Evolutionary conservation across 2,113 vertebrate genomes (phyloP), one percentile per base, ranked within the genome.

Genomic region (Muntiacus muntjak): DNA sequence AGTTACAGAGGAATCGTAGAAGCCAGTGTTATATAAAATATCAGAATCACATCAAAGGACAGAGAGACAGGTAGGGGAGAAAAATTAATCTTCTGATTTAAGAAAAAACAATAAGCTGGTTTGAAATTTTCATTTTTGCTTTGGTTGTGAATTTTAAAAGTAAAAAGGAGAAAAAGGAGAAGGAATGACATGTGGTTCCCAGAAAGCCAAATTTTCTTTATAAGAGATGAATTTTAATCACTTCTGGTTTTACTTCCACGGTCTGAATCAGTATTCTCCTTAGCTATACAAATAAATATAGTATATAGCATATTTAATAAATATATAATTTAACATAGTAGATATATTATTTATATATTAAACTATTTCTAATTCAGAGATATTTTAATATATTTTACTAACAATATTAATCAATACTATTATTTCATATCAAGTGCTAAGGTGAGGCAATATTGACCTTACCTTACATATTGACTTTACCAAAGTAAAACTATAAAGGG

Each of bases 21-120:
- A 94, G 60, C 89, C 93, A 78, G 23, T 82, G 60, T 95, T 91
- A 36, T 30, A 91, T 43, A 94, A 94, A 95, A 91, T 95, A 88
- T 36, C 62, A 82, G 76, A 91, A 95, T 54, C 25, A 7, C 13
- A 91, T 93, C 86, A 84, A 81, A 91, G 55, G 60, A 94, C 30
- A 94, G 67, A 95, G 17, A 87, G 19, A n/a, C 12, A 58, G 95
- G n/a, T 5, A 67, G n/a, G 30, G 17, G 13, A 87, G 79, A 71
- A 78, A 84, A 71, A 54, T 47, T 54, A 91, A 83, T 87, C 47
- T 92, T 96, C 76, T 93, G 50, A 92, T 54, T 94, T 58, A 64
- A 81, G 71, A 90, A 64, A 33, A 74, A 74, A 43, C 19, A 88
- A 85, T 74, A 76, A 89, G 21, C 43, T 30, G 10, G 30, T 50